Percentiles rank a stretch among this genome's conserved stretches.
Conservation (phyloP, 2,797 vertebrate species). For the Manis crassicaudata region DNA sequence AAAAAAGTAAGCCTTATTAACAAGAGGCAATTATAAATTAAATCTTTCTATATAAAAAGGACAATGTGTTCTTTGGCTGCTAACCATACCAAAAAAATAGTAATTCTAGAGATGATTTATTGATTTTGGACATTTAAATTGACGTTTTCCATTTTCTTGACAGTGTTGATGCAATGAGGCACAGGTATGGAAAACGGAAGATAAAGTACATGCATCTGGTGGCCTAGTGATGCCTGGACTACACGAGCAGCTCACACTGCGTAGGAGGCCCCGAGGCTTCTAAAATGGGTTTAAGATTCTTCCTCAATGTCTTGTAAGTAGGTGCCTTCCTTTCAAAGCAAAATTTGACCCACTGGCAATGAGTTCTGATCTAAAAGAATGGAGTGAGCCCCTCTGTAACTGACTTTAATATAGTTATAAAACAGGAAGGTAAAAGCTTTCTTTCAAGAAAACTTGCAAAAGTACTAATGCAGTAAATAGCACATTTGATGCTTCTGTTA, state of each 20-base stretch:
- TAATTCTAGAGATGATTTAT: not conserved
- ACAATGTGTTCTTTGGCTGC: not conserved
- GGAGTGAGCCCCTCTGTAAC: not conserved
- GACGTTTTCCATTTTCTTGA: not conserved
- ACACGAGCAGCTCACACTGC: not conserved
- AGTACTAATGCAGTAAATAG: constrained; percentile 53
- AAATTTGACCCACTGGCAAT: not conserved
- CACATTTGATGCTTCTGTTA: constrained; percentile 53
- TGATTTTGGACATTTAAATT: not conserved
- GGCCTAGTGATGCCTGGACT: rapidly evolving
- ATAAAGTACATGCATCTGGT: not conserved
- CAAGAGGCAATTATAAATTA: not conserved
- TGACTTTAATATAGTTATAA: constrained; percentile 33
- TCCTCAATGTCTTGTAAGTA: not conserved
- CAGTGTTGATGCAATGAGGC: not conserved
- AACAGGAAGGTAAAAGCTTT: constrained; percentile 47
- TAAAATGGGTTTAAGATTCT: not conserved
- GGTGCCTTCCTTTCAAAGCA: not conserved
- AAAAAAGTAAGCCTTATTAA: not conserved
- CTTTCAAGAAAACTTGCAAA: constrained; percentile 54
- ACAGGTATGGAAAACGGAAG: not conserved
- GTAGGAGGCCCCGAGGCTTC: rapidly evolving
- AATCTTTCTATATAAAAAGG: not conserved
- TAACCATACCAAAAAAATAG: not conserved
- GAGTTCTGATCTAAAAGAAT: constrained; percentile 36